These are phyloP conservation scores for Eilema depressum DNA, from an alignment of 2,888 invertebrate genomes.

Conservation along the genomic window DNA sequence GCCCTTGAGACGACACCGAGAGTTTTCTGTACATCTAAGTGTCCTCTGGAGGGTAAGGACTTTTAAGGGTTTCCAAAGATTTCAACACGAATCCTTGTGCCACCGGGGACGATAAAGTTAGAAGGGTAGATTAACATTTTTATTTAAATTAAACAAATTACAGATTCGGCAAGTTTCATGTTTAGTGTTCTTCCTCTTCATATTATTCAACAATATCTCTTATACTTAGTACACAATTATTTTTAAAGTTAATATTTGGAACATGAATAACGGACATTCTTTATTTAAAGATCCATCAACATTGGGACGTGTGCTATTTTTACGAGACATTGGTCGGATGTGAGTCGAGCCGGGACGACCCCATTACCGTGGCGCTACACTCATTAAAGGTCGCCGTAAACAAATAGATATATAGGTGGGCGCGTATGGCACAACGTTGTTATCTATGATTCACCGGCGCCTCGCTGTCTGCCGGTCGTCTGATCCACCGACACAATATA, in stretches of 20 bases:
- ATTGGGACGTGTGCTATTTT: conserved; percentile 62
- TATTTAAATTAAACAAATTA: no score
- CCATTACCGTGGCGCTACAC: conserved; percentile 71
- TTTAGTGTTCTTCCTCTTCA: no score
- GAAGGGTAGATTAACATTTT: background rate
- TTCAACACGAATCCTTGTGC: background rate
- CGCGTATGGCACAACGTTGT: conserved; percentile 75
- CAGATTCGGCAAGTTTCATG: background rate
- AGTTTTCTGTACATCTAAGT: background rate
- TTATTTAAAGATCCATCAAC: conserved; percentile 32
- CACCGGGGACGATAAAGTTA: background rate
- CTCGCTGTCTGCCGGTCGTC: conserved; percentile 81
- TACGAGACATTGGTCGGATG: conserved; percentile 62
- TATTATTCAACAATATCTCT: background rate
- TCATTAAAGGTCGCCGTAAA: conserved; percentile 83
- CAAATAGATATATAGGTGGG: conserved; percentile 81
- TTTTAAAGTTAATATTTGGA: background rate
- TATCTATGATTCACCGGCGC: conserved; percentile 86
- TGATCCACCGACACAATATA: conserved; percentile 79
- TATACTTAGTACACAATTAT: background rate
- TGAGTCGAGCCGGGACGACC: conserved; percentile 64
- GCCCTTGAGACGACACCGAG: background rate
- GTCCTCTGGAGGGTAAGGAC: background rate
- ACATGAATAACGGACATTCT: background rate
- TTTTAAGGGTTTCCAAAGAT: background rate